A percentile compares a stretch with the other conserved stretches of the same genome.
Conservation (phyloP, 1,140 invertebrate genomes). For the Zaprionus camerounensis region DNA sequence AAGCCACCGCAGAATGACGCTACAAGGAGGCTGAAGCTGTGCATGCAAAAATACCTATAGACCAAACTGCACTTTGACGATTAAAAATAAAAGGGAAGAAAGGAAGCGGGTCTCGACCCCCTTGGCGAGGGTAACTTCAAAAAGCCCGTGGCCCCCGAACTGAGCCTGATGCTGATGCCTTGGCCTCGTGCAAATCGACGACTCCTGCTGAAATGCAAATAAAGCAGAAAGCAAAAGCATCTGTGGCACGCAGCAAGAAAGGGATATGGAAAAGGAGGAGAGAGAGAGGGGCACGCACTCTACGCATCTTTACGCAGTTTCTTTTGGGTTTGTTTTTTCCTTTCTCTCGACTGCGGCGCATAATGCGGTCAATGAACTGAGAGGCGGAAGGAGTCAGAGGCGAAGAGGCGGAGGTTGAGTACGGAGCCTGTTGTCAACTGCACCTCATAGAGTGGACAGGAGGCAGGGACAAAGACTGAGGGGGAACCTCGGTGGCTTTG, state of each 20-base stretch:
- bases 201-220: slow-evolving; percentile 30
- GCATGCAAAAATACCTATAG: slow-evolving; percentile 37
- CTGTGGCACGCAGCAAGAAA: slow-evolving; percentile 3
- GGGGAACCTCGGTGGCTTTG: slow-evolving; percentile 23
- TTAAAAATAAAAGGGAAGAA: slow-evolving; percentile 65
- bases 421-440: slow-evolving; percentile 61
- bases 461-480: slow-evolving; percentile 10
- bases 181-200: slow-evolving; percentile 12
- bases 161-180: not conserved
- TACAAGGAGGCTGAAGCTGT: slow-evolving; percentile 36
- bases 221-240: slow-evolving; percentile 43
- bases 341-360: slow-evolving; percentile 40
- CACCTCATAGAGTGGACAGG: slow-evolving; percentile 19
- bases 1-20: slow-evolving; percentile 38
- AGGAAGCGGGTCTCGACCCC: slow-evolving; percentile 12
- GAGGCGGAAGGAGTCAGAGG: slow-evolving; percentile 39
- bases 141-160: slow-evolving; percentile 28
- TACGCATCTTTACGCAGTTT: slow-evolving; percentile 57
- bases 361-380: slow-evolving; percentile 78
- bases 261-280: not conserved
- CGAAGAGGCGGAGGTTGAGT: not conserved
- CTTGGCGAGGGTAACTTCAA: slow-evolving; percentile 28
- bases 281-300: slow-evolving; percentile 21
- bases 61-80: slow-evolving; percentile 64
- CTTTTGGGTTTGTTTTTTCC: slow-evolving; percentile 35